These are phyloP conservation scores for Zosterops hypoxanthus DNA, from an alignment of 2,113 vertebrate genomes.

Conservation along the genomic window DNA sequence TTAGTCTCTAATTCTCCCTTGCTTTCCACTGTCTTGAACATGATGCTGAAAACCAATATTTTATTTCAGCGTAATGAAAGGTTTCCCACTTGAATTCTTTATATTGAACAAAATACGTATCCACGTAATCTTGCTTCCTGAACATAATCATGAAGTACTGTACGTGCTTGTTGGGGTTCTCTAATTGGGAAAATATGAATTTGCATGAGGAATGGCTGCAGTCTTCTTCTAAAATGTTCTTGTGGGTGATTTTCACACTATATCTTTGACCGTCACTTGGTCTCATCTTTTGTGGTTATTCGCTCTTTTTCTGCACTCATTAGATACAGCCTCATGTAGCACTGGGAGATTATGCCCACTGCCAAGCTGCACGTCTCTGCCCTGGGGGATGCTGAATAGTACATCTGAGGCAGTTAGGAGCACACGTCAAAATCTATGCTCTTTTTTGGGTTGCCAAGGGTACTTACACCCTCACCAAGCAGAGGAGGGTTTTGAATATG, in stretches of 20 bases:
- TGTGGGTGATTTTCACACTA: background rate
- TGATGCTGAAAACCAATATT: background rate
- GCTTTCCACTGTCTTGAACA: background rate
- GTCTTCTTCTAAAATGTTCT: background rate
- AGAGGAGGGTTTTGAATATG: background rate
- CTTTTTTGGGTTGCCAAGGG: background rate
- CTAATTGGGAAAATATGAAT: background rate
- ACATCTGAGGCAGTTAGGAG: background rate
- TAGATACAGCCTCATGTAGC: background rate
- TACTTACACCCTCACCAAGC: background rate
- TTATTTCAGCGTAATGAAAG: background rate
- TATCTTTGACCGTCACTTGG: background rate
- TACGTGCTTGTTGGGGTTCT: background rate
- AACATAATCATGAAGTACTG: background rate
- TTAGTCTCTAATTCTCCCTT: background rate
- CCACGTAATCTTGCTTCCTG: background rate
- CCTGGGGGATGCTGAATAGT: background rate
- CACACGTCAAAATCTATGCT: background rate
- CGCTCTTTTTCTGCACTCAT: background rate
- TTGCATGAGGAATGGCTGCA: background rate
- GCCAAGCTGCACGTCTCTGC: background rate
- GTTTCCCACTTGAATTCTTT: background rate
- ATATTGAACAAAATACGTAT: background rate
- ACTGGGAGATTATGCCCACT: background rate
- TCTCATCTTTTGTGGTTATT: background rate